Conservation (phyloP, 2,797 vertebrate genomes). For the Erpetoichthys calabaricus region DNA sequence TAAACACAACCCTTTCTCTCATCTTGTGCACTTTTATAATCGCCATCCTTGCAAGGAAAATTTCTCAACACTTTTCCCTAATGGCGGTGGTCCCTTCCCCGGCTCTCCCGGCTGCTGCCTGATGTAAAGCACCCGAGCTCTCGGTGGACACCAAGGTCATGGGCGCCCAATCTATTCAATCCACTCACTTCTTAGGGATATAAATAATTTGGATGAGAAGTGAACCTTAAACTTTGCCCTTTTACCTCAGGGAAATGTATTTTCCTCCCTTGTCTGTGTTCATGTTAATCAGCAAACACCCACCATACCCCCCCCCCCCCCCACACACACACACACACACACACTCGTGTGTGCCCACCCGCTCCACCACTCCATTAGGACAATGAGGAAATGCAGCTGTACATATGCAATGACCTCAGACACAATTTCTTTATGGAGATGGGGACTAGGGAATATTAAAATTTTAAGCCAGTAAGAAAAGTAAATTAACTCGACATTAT, state of each 20-base stretch:
- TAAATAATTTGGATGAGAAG: slow-evolving; percentile 78
- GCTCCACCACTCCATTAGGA: slow-evolving; percentile 64
- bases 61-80: too few relatives aligned
- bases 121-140: slow-evolving; percentile 49
- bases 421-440: slow-evolving; percentile 49
- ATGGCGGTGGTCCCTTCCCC: too few relatives aligned
- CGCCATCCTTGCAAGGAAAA: too few relatives aligned
- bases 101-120: slow-evolving; percentile 13
- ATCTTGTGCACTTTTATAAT: too few relatives aligned
- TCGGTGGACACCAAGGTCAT: slow-evolving; percentile 69
- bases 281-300: slow-evolving; percentile 27
- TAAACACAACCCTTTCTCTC: too few relatives aligned
- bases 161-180: slow-evolving; percentile 64
- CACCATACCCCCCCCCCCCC: too few relatives aligned
- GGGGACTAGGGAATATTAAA: slow-evolving; percentile 45
- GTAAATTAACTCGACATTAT: slow-evolving; percentile 47
- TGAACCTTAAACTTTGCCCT: slow-evolving; percentile 86
- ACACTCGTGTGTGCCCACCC: slow-evolving; percentile 18
- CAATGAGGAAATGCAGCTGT: slow-evolving; percentile 51
- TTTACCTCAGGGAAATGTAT: slow-evolving; percentile 56
- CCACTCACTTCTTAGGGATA: slow-evolving; percentile 87
- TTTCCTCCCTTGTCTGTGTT: slow-evolving; percentile 15
- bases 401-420: slow-evolving; percentile 50
- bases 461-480: slow-evolving; percentile 44
- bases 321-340: slow-evolving; percentile 13